Percentiles rank a stretch among this genome's conserved stretches.
Evolutionary conservation across 2,888 invertebrate species (phyloP).

Genomic region (Lepidochrysops patricia): DNA sequence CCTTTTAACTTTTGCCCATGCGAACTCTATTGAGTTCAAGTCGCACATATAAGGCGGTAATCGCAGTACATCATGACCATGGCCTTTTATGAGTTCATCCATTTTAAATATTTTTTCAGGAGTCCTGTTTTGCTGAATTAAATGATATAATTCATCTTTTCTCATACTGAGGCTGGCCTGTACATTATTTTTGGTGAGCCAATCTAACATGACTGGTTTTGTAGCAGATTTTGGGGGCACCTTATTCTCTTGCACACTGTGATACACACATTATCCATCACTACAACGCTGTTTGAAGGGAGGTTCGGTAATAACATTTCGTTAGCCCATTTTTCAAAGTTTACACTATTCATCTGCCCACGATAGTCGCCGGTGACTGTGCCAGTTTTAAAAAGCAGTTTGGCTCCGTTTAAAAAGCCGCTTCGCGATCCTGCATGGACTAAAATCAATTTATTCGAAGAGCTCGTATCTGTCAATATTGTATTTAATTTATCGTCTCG

Average conservation of each 20-base stretch:
- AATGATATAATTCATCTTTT: conserved; percentile 17
- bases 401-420: background rate
- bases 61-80: conserved; percentile 16
- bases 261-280: background rate
- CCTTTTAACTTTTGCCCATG: conserved; percentile 21
- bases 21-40: conserved; percentile 23
- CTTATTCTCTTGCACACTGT: conserved; percentile 12
- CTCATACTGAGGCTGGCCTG: conserved; percentile 18
- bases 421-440: background rate
- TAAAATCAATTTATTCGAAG: background rate
- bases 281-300: background rate
- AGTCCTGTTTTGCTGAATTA: too few relatives aligned
- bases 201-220: conserved; percentile 22
- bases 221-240: conserved; percentile 19
- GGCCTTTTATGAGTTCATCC: conserved; percentile 16
- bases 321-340: background rate
- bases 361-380: background rate
- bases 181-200: conserved; percentile 21
- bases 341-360: background rate
- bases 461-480: background rate
- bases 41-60: conserved; percentile 22
- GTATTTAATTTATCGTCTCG: background rate
- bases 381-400: background rate
- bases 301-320: background rate
- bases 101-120: conserved; percentile 16